A percentile compares a stretch with the other conserved stretches of the same genome.
Evolutionary conservation across 2,888 invertebrate genomes (phyloP).

Genomic region (Gibbula magus): DNA sequence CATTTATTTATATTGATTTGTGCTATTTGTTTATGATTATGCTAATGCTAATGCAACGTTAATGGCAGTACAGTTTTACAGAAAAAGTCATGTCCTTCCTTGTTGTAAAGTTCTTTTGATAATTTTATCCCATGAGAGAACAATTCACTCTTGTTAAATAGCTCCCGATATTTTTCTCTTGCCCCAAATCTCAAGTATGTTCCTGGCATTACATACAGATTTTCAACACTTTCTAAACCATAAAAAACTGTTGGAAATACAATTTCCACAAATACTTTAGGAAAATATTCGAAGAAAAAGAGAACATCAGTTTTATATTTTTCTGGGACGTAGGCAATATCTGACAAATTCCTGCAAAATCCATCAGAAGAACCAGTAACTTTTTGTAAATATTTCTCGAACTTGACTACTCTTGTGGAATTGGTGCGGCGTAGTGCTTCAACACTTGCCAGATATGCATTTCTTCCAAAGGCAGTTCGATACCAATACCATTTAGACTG

Average conservation of each 20-base stretch:
- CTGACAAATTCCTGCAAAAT: not conserved
- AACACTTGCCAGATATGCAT: not conserved
- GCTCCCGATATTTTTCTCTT: not conserved
- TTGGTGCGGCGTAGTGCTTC: not conserved
- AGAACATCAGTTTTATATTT: not conserved
- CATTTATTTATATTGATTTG: too few relatives aligned
- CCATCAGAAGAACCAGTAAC: not conserved
- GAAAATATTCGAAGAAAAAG: not conserved
- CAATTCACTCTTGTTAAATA: not conserved
- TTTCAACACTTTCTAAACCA: too few relatives aligned
- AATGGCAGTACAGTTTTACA: slow-evolving; percentile 1
- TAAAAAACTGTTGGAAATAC: not conserved
- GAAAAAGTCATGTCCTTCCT: slow-evolving; percentile 2
- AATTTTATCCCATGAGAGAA: not conserved
- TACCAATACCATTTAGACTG: not conserved
- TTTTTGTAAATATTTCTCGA: not conserved
- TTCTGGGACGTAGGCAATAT: slow-evolving; percentile 17
- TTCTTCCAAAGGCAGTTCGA: not conserved
- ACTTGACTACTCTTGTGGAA: not conserved
- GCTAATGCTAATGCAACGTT: too few relatives aligned
- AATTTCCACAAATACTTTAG: slow-evolving; percentile 14
- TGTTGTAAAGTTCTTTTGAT: not conserved
- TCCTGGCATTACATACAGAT: not conserved
- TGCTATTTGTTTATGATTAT: too few relatives aligned
- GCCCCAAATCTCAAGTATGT: not conserved